These are phyloP conservation scores for Psix sp. DNA, from an alignment of 1,140 invertebrate genomes.

Conservation along the genomic window DNA sequence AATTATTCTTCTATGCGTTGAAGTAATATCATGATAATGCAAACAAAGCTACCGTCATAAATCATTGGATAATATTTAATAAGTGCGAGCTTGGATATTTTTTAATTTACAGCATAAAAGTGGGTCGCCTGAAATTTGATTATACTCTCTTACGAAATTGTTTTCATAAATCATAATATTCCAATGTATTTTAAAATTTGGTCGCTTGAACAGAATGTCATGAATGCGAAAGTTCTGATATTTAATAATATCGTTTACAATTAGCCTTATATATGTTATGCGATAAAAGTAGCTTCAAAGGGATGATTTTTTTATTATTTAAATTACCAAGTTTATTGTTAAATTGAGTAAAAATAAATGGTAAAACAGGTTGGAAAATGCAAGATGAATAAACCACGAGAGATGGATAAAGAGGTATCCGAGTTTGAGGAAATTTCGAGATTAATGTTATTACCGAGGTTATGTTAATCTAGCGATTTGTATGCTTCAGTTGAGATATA, in stretches of 20 bases:
- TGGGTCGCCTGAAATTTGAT: constrained; percentile 22
- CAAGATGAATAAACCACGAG: not conserved
- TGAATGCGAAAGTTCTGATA: constrained; percentile 12
- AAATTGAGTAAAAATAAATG: too few relatives aligned
- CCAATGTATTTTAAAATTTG: constrained; percentile 10
- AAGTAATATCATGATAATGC: too few relatives aligned
- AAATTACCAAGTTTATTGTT: too few relatives aligned
- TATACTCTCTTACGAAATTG: constrained; percentile 9
- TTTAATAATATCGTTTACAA: too few relatives aligned
- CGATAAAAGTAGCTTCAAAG: too few relatives aligned
- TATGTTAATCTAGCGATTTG: constrained; percentile 12
- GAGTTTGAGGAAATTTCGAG: constrained; percentile 3
- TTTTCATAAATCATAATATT: constrained; percentile 20
- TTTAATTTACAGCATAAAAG: constrained; percentile 16
- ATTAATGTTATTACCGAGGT: constrained; percentile 12
- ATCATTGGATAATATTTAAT: too few relatives aligned
- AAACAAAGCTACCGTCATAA: too few relatives aligned
- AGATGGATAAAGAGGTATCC: not conserved
- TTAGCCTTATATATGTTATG: too few relatives aligned
- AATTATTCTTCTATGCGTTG: too few relatives aligned
- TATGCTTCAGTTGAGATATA: constrained; percentile 12
- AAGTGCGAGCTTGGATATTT: not conserved
- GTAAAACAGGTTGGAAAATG: too few relatives aligned
- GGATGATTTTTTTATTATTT: too few relatives aligned
- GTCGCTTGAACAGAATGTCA: constrained; percentile 25